Evolutionary conservation across 2,888 invertebrate species (phyloP).

Genomic region (Hofmannophila pseudospretella): DNA sequence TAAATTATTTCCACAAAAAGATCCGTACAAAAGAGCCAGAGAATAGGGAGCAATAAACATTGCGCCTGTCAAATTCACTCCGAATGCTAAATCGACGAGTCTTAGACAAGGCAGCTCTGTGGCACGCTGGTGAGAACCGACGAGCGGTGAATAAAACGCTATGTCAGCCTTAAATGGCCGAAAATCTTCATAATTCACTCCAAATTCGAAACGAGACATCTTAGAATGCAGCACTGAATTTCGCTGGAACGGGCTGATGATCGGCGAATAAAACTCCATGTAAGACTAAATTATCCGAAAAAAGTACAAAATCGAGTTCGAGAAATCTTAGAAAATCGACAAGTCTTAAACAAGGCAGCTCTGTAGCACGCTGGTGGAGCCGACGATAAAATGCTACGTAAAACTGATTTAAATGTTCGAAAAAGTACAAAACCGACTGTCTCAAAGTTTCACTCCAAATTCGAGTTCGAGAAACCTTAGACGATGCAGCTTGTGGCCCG

Average conservation of each 20-base stretch:
- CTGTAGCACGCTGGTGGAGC: conserved; percentile 19
- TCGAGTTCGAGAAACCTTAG: too few relatives aligned
- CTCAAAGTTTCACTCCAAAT: too few relatives aligned
- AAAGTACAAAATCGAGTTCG: too few relatives aligned
- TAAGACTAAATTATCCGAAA: too few relatives aligned
- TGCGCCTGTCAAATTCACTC: conserved; percentile 62
- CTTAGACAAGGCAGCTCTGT: conserved; percentile 33
- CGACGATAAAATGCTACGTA: conserved; percentile 6
- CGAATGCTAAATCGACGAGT: conserved; percentile 57
- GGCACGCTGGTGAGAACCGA: conserved; percentile 18
- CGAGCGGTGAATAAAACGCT: conserved; percentile 12
- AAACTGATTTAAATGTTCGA: neutral
- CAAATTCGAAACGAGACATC: too few relatives aligned
- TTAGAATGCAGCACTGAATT: too few relatives aligned
- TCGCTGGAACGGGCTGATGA: too few relatives aligned
- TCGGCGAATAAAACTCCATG: too few relatives aligned
- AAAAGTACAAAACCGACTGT: too few relatives aligned
- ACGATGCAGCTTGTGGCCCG: too few relatives aligned
- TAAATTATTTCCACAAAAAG: conserved; percentile 65
- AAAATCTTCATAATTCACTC: too few relatives aligned
- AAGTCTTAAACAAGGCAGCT: conserved; percentile 37
- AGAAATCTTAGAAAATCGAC: too few relatives aligned
- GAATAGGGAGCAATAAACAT: conserved; percentile 60
- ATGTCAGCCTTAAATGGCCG: neutral
- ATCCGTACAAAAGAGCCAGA: conserved; percentile 49